Conservation (phyloP, 2,113 vertebrate species). For the Gymnarchus niloticus region DNA sequence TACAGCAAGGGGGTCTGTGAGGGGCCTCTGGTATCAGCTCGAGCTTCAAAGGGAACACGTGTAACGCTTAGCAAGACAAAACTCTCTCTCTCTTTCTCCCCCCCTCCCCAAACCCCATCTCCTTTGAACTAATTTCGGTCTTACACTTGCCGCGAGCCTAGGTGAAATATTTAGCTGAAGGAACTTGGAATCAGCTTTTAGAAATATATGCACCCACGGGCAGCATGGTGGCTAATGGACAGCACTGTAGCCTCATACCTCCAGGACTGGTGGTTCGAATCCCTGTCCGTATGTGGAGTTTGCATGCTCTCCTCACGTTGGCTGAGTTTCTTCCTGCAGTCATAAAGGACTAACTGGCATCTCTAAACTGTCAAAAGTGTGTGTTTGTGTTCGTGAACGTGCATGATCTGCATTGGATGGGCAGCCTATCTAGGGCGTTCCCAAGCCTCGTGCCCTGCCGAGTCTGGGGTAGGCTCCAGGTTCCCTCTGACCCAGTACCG, state of each 20-base stretch:
- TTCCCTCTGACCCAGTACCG: too few species aligned
- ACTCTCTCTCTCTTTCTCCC: neutral
- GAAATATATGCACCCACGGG: neutral
- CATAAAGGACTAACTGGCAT: neutral
- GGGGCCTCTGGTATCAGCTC: neutral
- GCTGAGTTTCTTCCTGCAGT: too few species aligned
- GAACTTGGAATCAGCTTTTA: slow-evolving; percentile 31
- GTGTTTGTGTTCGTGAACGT: too few species aligned
- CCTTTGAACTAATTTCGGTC: slow-evolving; percentile 28
- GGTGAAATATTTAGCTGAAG: slow-evolving; percentile 29
- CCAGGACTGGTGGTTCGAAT: neutral
- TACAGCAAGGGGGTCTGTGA: neutral
- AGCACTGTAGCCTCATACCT: neutral
- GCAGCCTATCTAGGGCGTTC: too few species aligned
- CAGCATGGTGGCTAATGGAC: neutral
- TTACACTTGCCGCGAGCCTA: slow-evolving; percentile 5
- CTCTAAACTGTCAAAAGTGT: too few species aligned
- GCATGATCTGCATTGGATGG: too few species aligned
- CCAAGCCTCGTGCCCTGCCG: too few species aligned
- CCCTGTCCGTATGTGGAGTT: neutral
- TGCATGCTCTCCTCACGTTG: neutral
- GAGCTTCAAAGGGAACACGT: neutral
- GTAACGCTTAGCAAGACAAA: slow-evolving; percentile 7
- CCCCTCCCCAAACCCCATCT: slow-evolving; percentile 17
- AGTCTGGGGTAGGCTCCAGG: too few species aligned